Percentiles rank a stretch among this genome's conserved stretches.
These are phyloP conservation scores for Chrysopa pallens DNA, from an alignment of 1,140 invertebrate species.

Conservation along the genomic window DNA sequence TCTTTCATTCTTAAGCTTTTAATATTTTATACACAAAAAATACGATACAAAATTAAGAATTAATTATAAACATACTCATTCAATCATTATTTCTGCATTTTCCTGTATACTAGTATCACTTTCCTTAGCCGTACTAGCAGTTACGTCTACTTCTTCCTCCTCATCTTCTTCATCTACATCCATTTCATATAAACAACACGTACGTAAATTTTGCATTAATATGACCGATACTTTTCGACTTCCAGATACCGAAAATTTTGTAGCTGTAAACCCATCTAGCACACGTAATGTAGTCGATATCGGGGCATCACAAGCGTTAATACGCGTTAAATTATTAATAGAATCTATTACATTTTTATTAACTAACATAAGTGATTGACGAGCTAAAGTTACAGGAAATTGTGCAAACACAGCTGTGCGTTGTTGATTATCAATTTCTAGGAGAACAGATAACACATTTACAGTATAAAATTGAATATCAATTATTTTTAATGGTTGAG, in stretches of 20 bases:
- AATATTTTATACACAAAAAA: too few species aligned
- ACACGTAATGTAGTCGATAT: conserved; percentile 31
- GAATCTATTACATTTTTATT: conserved; percentile 21
- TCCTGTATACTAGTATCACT: conserved; percentile 25
- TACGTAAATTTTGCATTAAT: conserved; percentile 56
- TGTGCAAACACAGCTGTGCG: conserved; percentile 43
- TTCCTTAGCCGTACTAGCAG: conserved; percentile 21
- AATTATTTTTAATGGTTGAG: conserved; percentile 24
- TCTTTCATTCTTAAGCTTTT: too few species aligned
- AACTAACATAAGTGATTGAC: conserved; percentile 25
- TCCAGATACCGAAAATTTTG: conserved; percentile 66
- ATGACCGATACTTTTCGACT: conserved; percentile 75
- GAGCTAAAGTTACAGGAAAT: conserved; percentile 31
- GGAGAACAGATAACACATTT: conserved; percentile 54
- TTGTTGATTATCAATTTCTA: conserved; percentile 33
- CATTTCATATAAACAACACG: conserved; percentile 78
- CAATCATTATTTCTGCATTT: neutral
- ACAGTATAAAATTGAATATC: conserved; percentile 71
- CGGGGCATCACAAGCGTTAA: conserved; percentile 27
- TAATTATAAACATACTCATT: too few species aligned
- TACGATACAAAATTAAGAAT: too few species aligned
- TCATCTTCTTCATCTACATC: conserved; percentile 83
- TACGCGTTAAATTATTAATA: conserved; percentile 24
- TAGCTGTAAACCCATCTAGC: conserved; percentile 56
- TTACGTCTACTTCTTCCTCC: conserved; percentile 45